Conservation (phyloP, 2,888 invertebrate species). For the Melanotus villosus region DNA sequence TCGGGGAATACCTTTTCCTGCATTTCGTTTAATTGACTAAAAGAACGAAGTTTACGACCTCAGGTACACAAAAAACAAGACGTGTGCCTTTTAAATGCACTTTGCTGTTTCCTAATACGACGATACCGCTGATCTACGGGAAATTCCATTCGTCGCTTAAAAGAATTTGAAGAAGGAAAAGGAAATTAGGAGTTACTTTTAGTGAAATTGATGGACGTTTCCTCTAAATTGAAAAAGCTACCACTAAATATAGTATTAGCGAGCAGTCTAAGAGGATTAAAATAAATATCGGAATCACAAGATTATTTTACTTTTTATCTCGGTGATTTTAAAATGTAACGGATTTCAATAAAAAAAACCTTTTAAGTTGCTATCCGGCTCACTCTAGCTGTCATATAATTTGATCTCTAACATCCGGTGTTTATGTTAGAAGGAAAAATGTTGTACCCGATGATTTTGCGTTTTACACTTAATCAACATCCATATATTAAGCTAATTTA, state of each 20-base stretch:
- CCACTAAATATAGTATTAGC: slow-evolving; percentile 2
- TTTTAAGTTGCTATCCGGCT: slow-evolving; percentile 30
- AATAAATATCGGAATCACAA: slow-evolving; percentile 7
- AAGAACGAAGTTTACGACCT: slow-evolving; percentile 45
- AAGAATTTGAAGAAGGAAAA: slow-evolving; percentile 11
- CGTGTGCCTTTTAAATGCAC: slow-evolving; percentile 36
- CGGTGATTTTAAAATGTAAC: slow-evolving; percentile 2
- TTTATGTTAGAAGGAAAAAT: slow-evolving; percentile 14
- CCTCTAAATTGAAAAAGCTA: background rate
- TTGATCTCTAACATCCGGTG: slow-evolving; percentile 24
- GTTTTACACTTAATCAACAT: slow-evolving; percentile 19
- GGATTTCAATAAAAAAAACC: slow-evolving; percentile 22
- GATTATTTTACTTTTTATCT: slow-evolving; percentile 6
- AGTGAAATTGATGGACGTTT: slow-evolving; percentile 6
- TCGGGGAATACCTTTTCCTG: slow-evolving; percentile 53
- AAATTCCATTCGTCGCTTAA: slow-evolving; percentile 17
- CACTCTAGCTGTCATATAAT: slow-evolving; percentile 19
- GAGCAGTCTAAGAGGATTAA: background rate
- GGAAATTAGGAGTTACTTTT: slow-evolving; percentile 10
- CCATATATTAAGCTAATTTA: slow-evolving; percentile 24
- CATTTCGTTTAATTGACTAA: slow-evolving; percentile 50
- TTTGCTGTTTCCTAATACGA: slow-evolving; percentile 44
- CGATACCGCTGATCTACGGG: slow-evolving; percentile 32
- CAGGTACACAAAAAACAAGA: slow-evolving; percentile 34
- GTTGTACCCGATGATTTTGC: slow-evolving; percentile 19